Base-by-base conservation (phyloP, 2,888 invertebrate species). In the Esperia sulphurella region DNA sequence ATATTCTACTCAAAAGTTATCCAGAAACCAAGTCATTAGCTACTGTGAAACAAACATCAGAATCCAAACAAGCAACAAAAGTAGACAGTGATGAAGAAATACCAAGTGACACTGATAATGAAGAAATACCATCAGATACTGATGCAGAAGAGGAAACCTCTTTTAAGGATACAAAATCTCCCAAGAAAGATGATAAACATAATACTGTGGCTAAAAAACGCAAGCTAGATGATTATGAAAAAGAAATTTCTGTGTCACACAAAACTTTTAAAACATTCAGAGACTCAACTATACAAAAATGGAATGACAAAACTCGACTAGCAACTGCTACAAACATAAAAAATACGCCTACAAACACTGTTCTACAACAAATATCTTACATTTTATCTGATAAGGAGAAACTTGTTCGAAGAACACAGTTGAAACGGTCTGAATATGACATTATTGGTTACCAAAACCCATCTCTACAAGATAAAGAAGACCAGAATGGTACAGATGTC, bases 301-400 rank as follows among this genome's bases (percentile, higher is more conserved):
- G 98, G 98, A 95, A 97, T 80, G 97, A 98, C 53, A 97, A 97
- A 79, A 98, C 97, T 0, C 92, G 95, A 57, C 80, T 96, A 31
- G 90, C 94, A 0, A 90, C 92, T 9, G 90, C 92, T n/a, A 91
- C 92, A 7, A 92, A 91, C 63, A 86, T 93, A 8, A 93, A 92
- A 63, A 90, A 83, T 61, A 87, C 92, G 55, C 92, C 87, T 61
- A 91, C 87, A 44, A 94, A 84, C 76, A 94, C 92, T 63, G 84
- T 94, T 10, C 75, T 94, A 4, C 95, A 94, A 64, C 96, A 98
- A 84, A 96, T 98, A 60, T 94, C 97, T 41, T 96, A 95, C 78
- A 93, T 96, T 52, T 79, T 98, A 46, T 91, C 92, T 30, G 96
- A 98, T 72, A 94, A 92, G 70, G 90, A 92, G 0, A 93, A 96